phyloP scores from a whole-genome alignment of 1,140 invertebrate species.

The Muscidifurax raptorellus region DNA sequence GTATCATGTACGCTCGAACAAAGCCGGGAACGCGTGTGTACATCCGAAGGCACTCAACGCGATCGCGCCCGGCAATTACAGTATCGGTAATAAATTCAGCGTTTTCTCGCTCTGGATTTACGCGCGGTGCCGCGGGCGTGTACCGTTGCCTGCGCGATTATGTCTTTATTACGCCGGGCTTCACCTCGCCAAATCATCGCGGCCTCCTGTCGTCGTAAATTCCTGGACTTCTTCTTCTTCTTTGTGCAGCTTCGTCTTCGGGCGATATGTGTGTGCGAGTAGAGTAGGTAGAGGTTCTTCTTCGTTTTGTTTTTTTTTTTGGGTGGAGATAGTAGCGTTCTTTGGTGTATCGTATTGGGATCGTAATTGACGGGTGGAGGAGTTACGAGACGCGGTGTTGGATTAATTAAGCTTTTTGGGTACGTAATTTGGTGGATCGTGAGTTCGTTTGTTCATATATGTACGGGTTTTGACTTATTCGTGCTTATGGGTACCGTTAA shows the following conservation, averaged over 20 bases:
- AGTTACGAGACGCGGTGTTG: background rate
- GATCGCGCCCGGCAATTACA: conserved; percentile 44
- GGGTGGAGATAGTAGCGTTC: background rate
- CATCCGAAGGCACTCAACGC: background rate
- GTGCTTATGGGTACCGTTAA: no score
- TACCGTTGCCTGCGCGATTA: conserved; percentile 44
- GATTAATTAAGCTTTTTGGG: background rate
- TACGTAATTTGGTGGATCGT: background rate
- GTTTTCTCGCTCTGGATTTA: conserved; percentile 48
- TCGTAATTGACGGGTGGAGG: background rate
- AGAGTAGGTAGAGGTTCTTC: background rate
- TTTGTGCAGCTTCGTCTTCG: background rate
- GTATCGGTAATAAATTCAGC: conserved; percentile 49
- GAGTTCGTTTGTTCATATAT: no score
- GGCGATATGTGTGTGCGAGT: background rate
- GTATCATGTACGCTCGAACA: background rate
- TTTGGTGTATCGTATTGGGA: background rate
- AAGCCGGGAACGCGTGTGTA: background rate
- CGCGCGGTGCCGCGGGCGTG: conserved; percentile 12
- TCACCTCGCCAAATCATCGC: background rate
- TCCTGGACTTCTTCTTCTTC: background rate
- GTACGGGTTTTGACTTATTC: no score
- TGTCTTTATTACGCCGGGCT: conserved; percentile 49
- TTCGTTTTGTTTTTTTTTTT: background rate
- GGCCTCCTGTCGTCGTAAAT: conserved; percentile 13